Percentiles rank a stretch among this genome's conserved stretches.
Conservation (phyloP, 2,113 vertebrate species). For the Lepus europaeus region DNA sequence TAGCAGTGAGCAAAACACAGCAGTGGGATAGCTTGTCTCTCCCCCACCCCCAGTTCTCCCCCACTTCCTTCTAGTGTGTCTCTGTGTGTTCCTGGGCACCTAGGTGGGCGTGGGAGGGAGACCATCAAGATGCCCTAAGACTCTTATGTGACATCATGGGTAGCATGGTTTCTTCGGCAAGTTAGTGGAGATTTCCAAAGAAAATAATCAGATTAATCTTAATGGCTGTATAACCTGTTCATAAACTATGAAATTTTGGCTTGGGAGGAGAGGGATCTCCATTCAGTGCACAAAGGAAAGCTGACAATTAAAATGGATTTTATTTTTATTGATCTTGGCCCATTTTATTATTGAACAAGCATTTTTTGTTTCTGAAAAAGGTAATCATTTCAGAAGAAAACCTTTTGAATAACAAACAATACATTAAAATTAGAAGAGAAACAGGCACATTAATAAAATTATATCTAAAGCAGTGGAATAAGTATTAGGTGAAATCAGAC, state of each 20-base stretch:
- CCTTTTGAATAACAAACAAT: neutral
- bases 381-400: conserved; percentile 20
- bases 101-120: no score
- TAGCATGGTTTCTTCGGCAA: neutral
- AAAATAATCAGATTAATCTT: neutral
- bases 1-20: neutral
- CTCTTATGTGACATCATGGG: neutral
- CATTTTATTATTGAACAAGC: neutral
- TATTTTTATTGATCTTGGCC: neutral
- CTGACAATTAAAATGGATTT: neutral
- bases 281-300: neutral
- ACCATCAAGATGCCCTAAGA: neutral
- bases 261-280: neutral
- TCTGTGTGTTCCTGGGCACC: neutral
- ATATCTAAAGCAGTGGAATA: neutral
- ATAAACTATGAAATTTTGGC: accelerated
- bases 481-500: neutral
- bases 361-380: neutral
- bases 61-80: accelerated
- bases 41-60: accelerated
- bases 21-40: no score
- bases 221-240: neutral
- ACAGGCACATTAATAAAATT: neutral
- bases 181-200: neutral
- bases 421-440: neutral